Evolutionary conservation across 2,888 invertebrate genomes (phyloP), one percentile per base, ranked within the genome.

Genomic region (Tetanocera ferruginea): DNA sequence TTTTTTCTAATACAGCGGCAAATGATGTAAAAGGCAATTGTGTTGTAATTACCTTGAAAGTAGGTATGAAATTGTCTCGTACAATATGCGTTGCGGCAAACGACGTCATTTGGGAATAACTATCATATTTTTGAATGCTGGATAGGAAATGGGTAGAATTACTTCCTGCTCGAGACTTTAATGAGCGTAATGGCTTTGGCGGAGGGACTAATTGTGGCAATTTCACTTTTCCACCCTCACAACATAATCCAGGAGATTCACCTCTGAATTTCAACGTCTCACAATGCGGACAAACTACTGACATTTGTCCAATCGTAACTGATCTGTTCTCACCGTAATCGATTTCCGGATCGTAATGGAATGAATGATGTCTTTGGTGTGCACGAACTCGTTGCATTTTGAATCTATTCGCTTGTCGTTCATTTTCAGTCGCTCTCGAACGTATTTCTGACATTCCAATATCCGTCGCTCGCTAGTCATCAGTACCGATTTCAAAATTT

Each of bases 241-340:
- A 78, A 75, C 77, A 77, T 34, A 80, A 73, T 75, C 66, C 73
- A 80, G 34, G 17, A 73, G 69, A 69, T 78, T 74, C 67, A 34
- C 34, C 62, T 64, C 67, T 67, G 74, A 72, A 78, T 74, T 78
- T 78, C 69, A 78, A 74, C 51, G 72, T 72, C 71, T 77, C 75
- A 79, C 71, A 80, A 79, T 80, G 76, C 43, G 5, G 72, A 66
- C 70, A 81, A 76, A 76, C 67, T 37, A 79, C 77, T 75, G 75
- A 52, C 71, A 81, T 81, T 78, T 75, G 70, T 57, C 79, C 78
- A 81, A 81, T 80, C 73, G 76, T 77, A 76, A 81, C 81, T 60
- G 55, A 78, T 60, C 64, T 66, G 78, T 82, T 73, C 64, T 78
- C 78, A 78, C 79, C 49, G 79, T 83, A 81, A 82, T 81, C 81